Conservation (phyloP, 2,888 invertebrate species). For the Linyphia triangularis region DNA sequence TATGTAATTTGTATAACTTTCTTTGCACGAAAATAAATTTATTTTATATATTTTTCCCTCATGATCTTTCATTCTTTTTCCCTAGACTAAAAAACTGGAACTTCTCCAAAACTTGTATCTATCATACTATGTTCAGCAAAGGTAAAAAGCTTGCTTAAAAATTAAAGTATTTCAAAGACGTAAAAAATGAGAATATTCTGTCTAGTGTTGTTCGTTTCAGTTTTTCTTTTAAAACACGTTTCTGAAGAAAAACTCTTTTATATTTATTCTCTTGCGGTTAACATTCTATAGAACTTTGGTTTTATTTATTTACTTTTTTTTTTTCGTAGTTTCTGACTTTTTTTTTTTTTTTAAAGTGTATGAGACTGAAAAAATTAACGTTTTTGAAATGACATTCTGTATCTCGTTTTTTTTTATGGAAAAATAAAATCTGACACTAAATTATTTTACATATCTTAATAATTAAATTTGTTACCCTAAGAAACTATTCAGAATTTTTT, state of each 20-base stretch:
- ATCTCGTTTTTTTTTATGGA: background rate
- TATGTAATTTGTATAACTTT: too few relatives aligned
- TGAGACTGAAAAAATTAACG: background rate
- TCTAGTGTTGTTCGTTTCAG: background rate
- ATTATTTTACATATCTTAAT: too few relatives aligned
- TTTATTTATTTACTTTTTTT: conserved; percentile 15
- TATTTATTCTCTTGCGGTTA: conserved; percentile 28
- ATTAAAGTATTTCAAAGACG: conserved; percentile 50
- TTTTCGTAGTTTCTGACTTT: background rate
- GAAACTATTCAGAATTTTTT: too few relatives aligned
- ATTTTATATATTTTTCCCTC: conserved; percentile 4
- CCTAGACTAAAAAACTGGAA: background rate
- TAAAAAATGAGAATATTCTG: conserved; percentile 26
- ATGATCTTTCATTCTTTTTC: background rate
- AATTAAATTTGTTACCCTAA: too few relatives aligned
- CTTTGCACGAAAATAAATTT: background rate
- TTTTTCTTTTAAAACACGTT: background rate
- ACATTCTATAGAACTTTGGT: conserved; percentile 9
- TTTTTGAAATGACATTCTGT: background rate
- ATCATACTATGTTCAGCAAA: conserved; percentile 20
- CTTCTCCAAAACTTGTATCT: conserved; percentile 32
- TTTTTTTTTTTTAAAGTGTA: background rate
- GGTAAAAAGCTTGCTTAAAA: conserved; percentile 62
- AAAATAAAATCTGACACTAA: too few relatives aligned
- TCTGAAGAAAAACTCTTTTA: conserved; percentile 19